phyloP scores from a whole-genome alignment of 2,113 vertebrate genomes.

The Pimephales promelas region DNA sequence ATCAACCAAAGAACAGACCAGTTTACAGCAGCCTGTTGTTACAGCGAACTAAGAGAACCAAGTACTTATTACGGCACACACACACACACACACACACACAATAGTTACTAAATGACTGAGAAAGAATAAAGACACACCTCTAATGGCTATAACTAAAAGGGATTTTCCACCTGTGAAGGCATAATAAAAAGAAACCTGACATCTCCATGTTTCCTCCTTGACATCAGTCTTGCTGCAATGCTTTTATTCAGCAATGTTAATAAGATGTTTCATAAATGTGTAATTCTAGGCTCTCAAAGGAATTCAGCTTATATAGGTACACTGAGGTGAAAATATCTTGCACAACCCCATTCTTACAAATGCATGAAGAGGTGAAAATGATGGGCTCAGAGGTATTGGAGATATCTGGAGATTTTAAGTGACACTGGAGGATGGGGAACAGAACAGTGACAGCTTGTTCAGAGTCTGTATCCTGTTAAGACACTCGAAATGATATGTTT shows the following conservation, averaged over 20 bases:
- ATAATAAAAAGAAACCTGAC: not conserved
- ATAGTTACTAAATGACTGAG: not conserved
- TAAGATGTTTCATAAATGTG: constrained; percentile 12
- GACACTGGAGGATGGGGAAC: not conserved
- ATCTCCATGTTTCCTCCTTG: not conserved
- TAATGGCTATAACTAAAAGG: constrained; percentile 9
- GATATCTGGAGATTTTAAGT: constrained; percentile 10
- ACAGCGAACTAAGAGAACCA: constrained; percentile 39
- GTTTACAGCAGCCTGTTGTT: constrained; percentile 40
- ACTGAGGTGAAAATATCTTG: not conserved
- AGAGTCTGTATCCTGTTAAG: not conserved
- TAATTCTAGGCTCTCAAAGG: not conserved
- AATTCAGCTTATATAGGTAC: not conserved
- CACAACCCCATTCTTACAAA: not conserved
- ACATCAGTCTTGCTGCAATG: not conserved
- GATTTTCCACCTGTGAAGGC: not conserved
- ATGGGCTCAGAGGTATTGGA: constrained; percentile 4
- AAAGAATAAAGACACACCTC: not conserved
- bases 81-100: constrained; percentile 20
- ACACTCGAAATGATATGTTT: not conserved
- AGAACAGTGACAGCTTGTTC: not conserved
- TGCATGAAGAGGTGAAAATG: not conserved
- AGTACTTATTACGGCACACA: constrained; percentile 48
- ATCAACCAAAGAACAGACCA: constrained; percentile 31
- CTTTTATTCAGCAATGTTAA: constrained; percentile 8